Evolutionary conservation across 1,140 invertebrate genomes (phyloP), one percentile per base, ranked within the genome.

Genomic region (Cylas formicarius): DNA sequence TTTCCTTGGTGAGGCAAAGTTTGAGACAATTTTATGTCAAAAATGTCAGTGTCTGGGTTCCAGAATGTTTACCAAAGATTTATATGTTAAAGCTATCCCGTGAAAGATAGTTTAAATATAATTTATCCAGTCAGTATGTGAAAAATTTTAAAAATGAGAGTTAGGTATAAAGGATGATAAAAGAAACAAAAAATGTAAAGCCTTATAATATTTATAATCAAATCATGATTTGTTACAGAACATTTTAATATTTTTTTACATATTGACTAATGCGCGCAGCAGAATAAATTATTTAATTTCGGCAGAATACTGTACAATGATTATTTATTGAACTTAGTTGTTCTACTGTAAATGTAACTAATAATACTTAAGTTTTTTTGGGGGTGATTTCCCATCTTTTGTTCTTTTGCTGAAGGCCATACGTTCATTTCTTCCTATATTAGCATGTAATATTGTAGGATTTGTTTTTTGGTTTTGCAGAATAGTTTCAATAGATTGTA

Each of bases 291-390:
- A 34, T 34, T 35, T 35, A 17, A 7, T 34, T 43, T 43, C 2
- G 41, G 41, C 19, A 35, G 31, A 29, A 16, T 43, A 33, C 22
- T 41, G 38, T 41, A 41, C 26, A 41, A 29, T 41, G 22, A 20
- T 17, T 19, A 39, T 34, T 43, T 43, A n/a, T n/a, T n/a, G n/a
- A n/a, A n/a, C n/a, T n/a, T n/a, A n/a, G n/a, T n/a, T n/a, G n/a
- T 43, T 20, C 27, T 43, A 43, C 11, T 43, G 41, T 43, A 43
- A 34, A 31, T 43, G 19, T 22, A 32, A 42, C 23, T 24, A 34
- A 33, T 43, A 43, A 19, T 42, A n/a, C 35, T 43, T 43, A 34
- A 20, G 21, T 23, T 29, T 35, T 28, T 40, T n/a, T n/a, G 33
- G 28, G 21, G 22, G 19, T 32, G 35, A 43, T 24, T 34, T 34